These are phyloP conservation scores for Machaerirhynchus nigripectus DNA, from an alignment of 2,113 vertebrate genomes.

Conservation along the genomic window DNA sequence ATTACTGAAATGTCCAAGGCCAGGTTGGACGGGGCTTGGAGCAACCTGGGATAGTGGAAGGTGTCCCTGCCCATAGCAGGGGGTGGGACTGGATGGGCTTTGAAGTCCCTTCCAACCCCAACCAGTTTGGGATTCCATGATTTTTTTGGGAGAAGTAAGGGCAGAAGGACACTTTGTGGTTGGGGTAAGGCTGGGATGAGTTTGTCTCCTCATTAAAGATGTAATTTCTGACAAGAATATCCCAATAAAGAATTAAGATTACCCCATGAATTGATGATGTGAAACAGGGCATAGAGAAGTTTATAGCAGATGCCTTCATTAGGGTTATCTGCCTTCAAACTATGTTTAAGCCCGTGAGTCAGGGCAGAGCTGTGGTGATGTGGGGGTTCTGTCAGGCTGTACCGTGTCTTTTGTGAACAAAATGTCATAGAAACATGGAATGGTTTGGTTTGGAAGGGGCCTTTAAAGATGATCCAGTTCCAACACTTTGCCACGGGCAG, in stretches of 20 bases:
- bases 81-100: neutral
- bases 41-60: neutral
- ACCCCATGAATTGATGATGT: rapidly evolving
- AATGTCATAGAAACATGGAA: rapidly evolving
- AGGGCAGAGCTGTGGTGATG: neutral
- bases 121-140: neutral
- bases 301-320: neutral
- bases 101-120: neutral
- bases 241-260: neutral
- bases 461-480: neutral
- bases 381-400: neutral
- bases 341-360: rapidly evolving
- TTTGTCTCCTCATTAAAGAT: neutral
- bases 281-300: rapidly evolving
- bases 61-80: neutral
- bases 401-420: rapidly evolving
- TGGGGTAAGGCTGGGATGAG: neutral
- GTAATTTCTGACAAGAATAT: neutral
- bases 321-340: neutral
- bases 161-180: neutral
- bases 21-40: neutral
- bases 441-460: neutral
- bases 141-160: neutral
- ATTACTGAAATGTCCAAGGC: neutral
- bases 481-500: neutral